These are phyloP conservation scores for Bedellia somnulentella DNA, from an alignment of 2,888 invertebrate genomes.

Conservation along the genomic window DNA sequence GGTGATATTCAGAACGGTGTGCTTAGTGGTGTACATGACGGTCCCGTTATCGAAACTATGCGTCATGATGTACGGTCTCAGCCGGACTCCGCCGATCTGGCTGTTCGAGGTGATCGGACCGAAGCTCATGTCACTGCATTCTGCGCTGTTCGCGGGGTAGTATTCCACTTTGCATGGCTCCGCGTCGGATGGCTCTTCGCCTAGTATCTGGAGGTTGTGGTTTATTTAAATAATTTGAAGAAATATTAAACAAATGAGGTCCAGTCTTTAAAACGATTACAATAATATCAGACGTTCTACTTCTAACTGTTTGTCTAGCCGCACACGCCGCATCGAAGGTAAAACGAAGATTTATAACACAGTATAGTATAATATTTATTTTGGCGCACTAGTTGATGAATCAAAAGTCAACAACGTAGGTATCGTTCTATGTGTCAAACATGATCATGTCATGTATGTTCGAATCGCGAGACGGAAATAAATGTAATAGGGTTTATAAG, in stretches of 20 bases:
- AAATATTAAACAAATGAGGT: neutral
- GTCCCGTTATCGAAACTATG: neutral
- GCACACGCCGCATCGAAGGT: too few relatives aligned
- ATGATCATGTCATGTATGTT: too few relatives aligned
- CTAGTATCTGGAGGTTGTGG: conserved; percentile 21
- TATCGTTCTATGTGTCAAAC: too few relatives aligned
- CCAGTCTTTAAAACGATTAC: neutral
- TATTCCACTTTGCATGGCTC: conserved; percentile 34
- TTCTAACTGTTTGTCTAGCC: too few relatives aligned
- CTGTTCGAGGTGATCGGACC: conserved; percentile 30
- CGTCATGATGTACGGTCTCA: conserved; percentile 32
- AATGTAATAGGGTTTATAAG: too few relatives aligned
- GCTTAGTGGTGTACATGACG: conserved; percentile 12
- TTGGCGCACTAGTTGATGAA: too few relatives aligned
- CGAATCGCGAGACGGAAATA: too few relatives aligned
- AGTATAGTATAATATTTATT: too few relatives aligned
- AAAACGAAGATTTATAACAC: too few relatives aligned
- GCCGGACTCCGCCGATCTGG: conserved; percentile 35
- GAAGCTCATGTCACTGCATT: conserved; percentile 36
- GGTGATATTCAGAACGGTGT: conserved; percentile 43
- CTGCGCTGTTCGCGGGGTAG: conserved; percentile 29
- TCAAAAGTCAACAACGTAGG: too few relatives aligned
- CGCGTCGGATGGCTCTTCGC: conserved; percentile 21
- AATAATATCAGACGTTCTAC: conserved; percentile 6
- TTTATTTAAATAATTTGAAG: neutral